Evolutionary conservation across 1,140 invertebrate genomes (phyloP).

Genomic region (Amphibalanus amphitrite): DNA sequence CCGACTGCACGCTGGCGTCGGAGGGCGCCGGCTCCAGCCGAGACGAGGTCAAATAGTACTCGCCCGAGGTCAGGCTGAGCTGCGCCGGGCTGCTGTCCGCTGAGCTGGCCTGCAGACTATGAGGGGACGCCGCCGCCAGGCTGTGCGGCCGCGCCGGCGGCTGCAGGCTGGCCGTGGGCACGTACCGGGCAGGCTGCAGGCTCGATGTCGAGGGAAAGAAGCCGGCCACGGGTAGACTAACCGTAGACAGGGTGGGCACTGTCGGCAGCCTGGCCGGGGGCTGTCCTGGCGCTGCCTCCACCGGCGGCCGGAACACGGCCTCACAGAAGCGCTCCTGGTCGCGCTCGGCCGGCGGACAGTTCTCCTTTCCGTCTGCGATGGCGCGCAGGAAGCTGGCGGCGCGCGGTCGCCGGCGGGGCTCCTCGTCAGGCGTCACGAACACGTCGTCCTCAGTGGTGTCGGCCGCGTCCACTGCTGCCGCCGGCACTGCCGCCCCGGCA

Average conservation of each 20-base stretch:
- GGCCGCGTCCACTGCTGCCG: not conserved
- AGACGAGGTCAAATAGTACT: not conserved
- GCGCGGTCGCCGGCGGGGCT: not conserved
- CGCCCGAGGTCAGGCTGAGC: no score
- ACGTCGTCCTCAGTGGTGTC: not conserved
- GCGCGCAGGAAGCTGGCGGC: slow-evolving; percentile 3
- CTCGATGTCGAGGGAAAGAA: not conserved
- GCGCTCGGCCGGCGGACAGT: not conserved
- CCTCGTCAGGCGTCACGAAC: not conserved
- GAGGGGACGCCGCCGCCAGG: not conserved
- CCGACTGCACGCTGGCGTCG: not conserved
- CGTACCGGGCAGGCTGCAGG: not conserved
- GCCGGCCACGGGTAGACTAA: not conserved
- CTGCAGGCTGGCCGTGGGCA: not conserved
- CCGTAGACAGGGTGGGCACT: not conserved
- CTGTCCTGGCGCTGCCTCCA: not conserved
- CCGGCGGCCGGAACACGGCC: not conserved
- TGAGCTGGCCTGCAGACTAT: no score
- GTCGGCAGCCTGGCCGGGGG: no score
- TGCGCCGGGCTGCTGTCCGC: no score
- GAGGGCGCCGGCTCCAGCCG: not conserved
- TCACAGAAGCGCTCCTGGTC: not conserved
- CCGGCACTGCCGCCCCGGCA: not conserved
- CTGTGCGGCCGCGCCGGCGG: not conserved
- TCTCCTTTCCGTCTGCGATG: not conserved